A percentile compares a stretch with the other conserved stretches of the same genome.
Evolutionary conservation across 2,888 invertebrate species (phyloP).

Genomic region (Hydriomena furcata): DNA sequence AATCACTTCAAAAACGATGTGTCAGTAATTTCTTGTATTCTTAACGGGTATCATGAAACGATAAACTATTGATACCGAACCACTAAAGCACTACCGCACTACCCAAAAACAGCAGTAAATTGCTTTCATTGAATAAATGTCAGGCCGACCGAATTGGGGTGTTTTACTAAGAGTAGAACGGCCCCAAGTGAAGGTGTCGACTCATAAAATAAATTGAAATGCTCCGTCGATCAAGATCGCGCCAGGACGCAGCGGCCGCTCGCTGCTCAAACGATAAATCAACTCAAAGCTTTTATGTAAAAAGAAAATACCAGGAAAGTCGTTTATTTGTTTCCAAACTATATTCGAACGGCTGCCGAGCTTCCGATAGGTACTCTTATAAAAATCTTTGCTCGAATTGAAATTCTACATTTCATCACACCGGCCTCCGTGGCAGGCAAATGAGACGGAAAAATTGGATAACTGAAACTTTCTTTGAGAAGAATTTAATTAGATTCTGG

Average conservation of each 20-base stretch:
- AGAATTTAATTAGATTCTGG: slow-evolving; percentile 56
- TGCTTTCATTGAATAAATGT: slow-evolving; percentile 48
- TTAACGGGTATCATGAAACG: not conserved
- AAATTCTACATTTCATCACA: slow-evolving; percentile 69
- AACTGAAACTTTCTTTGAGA: slow-evolving; percentile 49
- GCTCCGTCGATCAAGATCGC: slow-evolving; percentile 75
- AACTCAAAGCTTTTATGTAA: slow-evolving; percentile 76
- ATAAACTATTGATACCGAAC: slow-evolving; percentile 5
- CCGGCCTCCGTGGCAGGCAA: slow-evolving; percentile 40
- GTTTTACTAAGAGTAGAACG: slow-evolving; percentile 50
- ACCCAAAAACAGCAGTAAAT: slow-evolving; percentile 37
- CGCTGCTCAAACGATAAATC: slow-evolving; percentile 71
- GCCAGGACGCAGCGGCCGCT: slow-evolving; percentile 64
- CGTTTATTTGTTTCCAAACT: slow-evolving; percentile 81
- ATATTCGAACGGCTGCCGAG: slow-evolving; percentile 65
- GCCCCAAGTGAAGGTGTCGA: slow-evolving; percentile 64
- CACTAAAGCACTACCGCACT: slow-evolving; percentile 10
- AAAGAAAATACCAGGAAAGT: slow-evolving; percentile 67
- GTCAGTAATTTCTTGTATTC: not conserved
- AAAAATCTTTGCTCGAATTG: slow-evolving; percentile 69
- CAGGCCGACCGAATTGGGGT: slow-evolving; percentile 46
- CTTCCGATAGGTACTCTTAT: slow-evolving; percentile 47
- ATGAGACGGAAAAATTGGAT: slow-evolving; percentile 47
- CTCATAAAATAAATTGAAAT: slow-evolving; percentile 80
- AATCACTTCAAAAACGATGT: too few species aligned